Evolutionary conservation across 2,797 vertebrate genomes (phyloP), one percentile per base, ranked within the genome.

Genomic region (Potorous gilbertii): DNA sequence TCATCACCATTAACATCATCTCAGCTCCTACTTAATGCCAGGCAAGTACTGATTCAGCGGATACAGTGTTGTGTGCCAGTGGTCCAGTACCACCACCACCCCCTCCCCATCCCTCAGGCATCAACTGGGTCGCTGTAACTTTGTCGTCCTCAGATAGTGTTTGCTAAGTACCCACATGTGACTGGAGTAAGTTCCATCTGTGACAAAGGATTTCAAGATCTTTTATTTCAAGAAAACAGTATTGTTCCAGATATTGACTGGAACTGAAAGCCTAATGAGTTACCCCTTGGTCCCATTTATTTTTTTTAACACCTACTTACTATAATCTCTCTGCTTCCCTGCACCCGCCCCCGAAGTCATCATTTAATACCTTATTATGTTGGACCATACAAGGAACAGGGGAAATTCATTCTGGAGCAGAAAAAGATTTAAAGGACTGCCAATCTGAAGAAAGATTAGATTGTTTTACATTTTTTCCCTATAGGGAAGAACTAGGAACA

Each of bases 191-290:
- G 52, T 40, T 46, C 21, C 50, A 1, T 55, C 54, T 56, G 56
- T n/a, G 96, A 95, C 95, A 95, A 92, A 28, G 90, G 81, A 29
- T 62, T 62, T 96, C 91, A 14, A 0, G 52, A 92, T 55, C 59
- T 24, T 56, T 8, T 1, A 54, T 91, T n/a, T 59, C 90, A 56
- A 54, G 91, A 94, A 50, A 89, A 52, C 89, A 94, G 56, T 87
- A 16, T 94, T 94, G 54, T 94, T 81, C 90, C 31, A 66, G 96
- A 59, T 92, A 92, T 94, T 52, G 31, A 94, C 52, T 94, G 94
- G 91, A 94, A 87, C 93, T 89, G 74, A 95, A 95, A 90, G 95
- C 96, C 90, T 94, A 50, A 87, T 87, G 74, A 87, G 74, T 24
- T 87, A 11, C 74, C 40, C 46, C 40, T 40, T 50, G 74, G 74